These are phyloP conservation scores for Parazoanthus atlanticus DNA, from an alignment of 92 coral and sea anemone species.

Conservation along the genomic window DNA sequence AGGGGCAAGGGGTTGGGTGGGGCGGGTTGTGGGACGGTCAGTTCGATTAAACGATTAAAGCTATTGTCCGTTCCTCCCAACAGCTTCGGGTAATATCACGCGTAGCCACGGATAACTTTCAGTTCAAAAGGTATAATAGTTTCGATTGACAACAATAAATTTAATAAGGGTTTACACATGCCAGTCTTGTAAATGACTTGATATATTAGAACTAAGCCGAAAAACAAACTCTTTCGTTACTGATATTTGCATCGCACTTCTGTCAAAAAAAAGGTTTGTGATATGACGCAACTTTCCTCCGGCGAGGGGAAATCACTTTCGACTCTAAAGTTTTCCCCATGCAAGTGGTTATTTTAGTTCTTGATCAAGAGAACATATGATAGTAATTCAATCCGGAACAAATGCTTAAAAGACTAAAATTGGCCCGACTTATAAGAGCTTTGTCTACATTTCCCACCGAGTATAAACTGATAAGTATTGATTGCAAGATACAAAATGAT, in stretches of 20 bases:
- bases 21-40: constrained; percentile 1
- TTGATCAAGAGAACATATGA: not conserved
- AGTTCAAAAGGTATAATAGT: not conserved
- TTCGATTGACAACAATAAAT: not conserved
- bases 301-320: not conserved
- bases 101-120: not conserved
- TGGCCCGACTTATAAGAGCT: not conserved
- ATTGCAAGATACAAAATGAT: too few species aligned
- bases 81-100: constrained; percentile 9
- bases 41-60: not conserved
- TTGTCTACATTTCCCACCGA: too few species aligned
- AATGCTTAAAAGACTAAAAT: not conserved
- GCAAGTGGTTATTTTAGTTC: not conserved
- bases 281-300: not conserved
- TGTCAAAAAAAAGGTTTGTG: not conserved
- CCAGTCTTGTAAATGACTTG: not conserved
- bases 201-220: not conserved
- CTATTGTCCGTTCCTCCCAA: not conserved
- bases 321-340: too few species aligned
- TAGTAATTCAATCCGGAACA: too few species aligned
- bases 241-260: not conserved
- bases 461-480: too few species aligned
- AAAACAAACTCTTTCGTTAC: too few species aligned
- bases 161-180: too few species aligned
- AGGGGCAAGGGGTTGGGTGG: not conserved